A percentile compares a stretch with the other conserved stretches of the same genome.
phyloP scores from a whole-genome alignment of 2,888 invertebrate species.

The Artemia sinica region DNA sequence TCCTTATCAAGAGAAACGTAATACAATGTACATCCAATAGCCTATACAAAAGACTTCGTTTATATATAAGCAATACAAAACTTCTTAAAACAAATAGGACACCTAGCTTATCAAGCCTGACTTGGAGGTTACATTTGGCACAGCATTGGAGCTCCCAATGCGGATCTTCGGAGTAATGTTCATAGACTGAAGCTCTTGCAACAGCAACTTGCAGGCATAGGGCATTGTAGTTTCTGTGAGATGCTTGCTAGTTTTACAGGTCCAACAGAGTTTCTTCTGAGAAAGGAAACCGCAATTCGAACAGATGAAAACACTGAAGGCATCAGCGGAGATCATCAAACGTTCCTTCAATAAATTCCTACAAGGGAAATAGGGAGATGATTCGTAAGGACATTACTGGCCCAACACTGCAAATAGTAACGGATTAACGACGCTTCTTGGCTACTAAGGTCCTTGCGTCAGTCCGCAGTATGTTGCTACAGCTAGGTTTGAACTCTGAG shows the following conservation, averaged over 20 bases:
- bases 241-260: slow-evolving; percentile 75
- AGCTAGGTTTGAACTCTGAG: too few species aligned
- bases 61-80: too few species aligned
- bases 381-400: too few species aligned
- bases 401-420: too few species aligned
- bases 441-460: too few species aligned
- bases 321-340: slow-evolving; percentile 93
- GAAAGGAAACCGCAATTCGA: slow-evolving; percentile 64
- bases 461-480: neutral
- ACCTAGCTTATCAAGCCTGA: too few species aligned
- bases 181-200: slow-evolving; percentile 95
- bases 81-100: too few species aligned
- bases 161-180: slow-evolving; percentile 82
- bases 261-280: slow-evolving; percentile 51
- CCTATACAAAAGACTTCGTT: too few species aligned
- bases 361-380: slow-evolving; percentile 28
- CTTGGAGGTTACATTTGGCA: too few species aligned
- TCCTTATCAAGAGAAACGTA: too few species aligned
- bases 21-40: too few species aligned
- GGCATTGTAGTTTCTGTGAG: slow-evolving; percentile 93
- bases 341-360: slow-evolving; percentile 92
- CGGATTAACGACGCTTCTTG: too few species aligned
- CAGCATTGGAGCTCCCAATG: slow-evolving; percentile 25
- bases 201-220: slow-evolving; percentile 92
- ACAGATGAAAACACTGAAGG: slow-evolving; percentile 92